Conservation (phyloP, 2,113 vertebrate genomes). For the Oncorhynchus gorbuscha region DNA sequence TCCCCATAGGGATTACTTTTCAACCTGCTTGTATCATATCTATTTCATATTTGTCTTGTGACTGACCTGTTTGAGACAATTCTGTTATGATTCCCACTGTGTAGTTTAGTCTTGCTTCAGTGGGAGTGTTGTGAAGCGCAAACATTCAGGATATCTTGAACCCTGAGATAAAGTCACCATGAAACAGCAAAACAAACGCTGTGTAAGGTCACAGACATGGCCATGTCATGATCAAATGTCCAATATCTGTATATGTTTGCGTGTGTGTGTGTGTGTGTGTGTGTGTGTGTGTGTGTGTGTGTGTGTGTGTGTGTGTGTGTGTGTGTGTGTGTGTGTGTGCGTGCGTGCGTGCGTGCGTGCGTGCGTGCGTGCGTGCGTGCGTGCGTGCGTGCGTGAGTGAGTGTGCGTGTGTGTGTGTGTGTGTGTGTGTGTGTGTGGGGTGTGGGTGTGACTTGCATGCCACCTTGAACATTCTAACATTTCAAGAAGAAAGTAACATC, state of each 20-base stretch:
- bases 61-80: conserved; percentile 33
- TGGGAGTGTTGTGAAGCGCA: conserved; percentile 44
- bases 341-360: neutral
- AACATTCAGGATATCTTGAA: conserved; percentile 58
- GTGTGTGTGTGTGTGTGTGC: conserved; percentile 6
- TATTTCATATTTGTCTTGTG: conserved; percentile 32
- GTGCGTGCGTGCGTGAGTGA: neutral
- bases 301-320: conserved; percentile 1
- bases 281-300: neutral
- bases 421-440: neutral
- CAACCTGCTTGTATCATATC: conserved; percentile 32
- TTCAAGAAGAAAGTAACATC: no score
- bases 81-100: conserved; percentile 53
- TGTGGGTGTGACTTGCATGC: neutral
- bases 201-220: conserved; percentile 45
- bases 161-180: conserved; percentile 44
- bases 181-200: conserved; percentile 31
- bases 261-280: neutral
- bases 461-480: no score
- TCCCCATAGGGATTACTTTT: conserved; percentile 27
- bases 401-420: conserved; percentile 7
- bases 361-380: conserved; percentile 2
- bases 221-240: conserved; percentile 29
- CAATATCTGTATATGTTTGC: conserved; percentile 16
- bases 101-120: conserved; percentile 57